Percentiles rank a stretch among this genome's conserved stretches.
These are phyloP conservation scores for Drosophila parthenogenetica DNA, from an alignment of 2,888 invertebrate species.

Conservation along the genomic window DNA sequence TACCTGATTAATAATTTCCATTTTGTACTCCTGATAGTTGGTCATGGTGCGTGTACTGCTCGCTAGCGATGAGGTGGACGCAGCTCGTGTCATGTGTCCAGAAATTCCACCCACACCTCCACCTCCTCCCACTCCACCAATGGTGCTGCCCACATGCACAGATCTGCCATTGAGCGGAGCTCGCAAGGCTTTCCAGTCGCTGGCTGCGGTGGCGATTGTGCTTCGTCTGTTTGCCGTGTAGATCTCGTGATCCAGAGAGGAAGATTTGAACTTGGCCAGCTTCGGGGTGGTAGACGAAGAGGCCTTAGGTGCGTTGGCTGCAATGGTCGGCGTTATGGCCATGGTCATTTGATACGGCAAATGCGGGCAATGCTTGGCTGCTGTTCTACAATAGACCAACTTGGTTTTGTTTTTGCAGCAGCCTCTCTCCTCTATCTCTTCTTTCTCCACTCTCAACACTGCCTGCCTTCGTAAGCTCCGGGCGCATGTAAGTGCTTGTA, in stretches of 20 bases:
- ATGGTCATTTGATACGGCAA: conserved; percentile 48
- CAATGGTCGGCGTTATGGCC: conserved; percentile 60
- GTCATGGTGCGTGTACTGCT: conserved; percentile 79
- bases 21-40: conserved; percentile 83
- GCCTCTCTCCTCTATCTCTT: not conserved
- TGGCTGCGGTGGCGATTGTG: conserved; percentile 72
- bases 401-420: conserved; percentile 1
- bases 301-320: conserved; percentile 19
- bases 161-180: conserved; percentile 61
- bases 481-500: conserved; percentile 67
- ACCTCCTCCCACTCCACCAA: conserved; percentile 17
- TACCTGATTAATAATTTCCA: conserved; percentile 85
- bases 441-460: not conserved
- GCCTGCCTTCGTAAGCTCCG: conserved; percentile 30
- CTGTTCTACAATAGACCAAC: conserved; percentile 39
- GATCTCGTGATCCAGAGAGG: conserved; percentile 80
- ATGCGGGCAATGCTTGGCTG: conserved; percentile 48
- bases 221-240: conserved; percentile 74
- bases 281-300: conserved; percentile 46
- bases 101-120: conserved; percentile 37
- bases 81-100: conserved; percentile 75
- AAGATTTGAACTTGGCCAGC: conserved; percentile 75
- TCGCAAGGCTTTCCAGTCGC: conserved; percentile 71
- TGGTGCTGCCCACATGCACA: conserved; percentile 36
- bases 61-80: conserved; percentile 81